Percentiles rank a stretch among this genome's conserved stretches.
These are phyloP conservation scores for Scalopus aquaticus DNA, from an alignment of 2,113 vertebrate species.

Conservation along the genomic window DNA sequence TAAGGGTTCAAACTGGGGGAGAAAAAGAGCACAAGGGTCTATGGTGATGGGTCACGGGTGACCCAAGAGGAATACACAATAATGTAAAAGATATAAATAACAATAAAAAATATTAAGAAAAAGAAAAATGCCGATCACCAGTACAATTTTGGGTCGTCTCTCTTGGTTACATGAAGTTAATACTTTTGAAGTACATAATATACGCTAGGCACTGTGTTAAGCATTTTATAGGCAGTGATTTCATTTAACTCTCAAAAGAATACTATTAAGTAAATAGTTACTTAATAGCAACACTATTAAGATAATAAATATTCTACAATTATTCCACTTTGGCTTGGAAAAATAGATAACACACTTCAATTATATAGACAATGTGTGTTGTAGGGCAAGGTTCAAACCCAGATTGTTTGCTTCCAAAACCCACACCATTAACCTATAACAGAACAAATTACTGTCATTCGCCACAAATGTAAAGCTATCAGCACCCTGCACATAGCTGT, in stretches of 20 bases:
- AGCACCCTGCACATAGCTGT: not conserved
- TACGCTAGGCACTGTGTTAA: not conserved
- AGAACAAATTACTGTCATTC: not conserved
- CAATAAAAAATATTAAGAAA: too few species aligned
- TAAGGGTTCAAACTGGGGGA: too few species aligned
- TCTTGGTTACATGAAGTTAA: not conserved
- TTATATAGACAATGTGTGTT: not conserved
- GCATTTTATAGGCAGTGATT: not conserved
- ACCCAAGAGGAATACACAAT: too few species aligned
- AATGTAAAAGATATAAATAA: too few species aligned
- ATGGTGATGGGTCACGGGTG: too few species aligned
- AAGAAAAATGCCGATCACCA: too few species aligned
- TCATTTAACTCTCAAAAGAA: not conserved
- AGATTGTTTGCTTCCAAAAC: not conserved
- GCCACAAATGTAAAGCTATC: not conserved
- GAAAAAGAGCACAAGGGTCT: too few species aligned
- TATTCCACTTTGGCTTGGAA: not conserved
- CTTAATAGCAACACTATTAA: too few species aligned
- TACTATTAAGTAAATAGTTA: not conserved
- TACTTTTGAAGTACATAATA: not conserved
- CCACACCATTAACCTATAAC: not conserved
- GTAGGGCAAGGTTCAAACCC: not conserved
- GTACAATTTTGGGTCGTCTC: not conserved
- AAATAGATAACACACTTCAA: not conserved
- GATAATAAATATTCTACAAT: not conserved